Conservation (phyloP, 2,888 invertebrate species). For the Tupiocoris notatus region DNA sequence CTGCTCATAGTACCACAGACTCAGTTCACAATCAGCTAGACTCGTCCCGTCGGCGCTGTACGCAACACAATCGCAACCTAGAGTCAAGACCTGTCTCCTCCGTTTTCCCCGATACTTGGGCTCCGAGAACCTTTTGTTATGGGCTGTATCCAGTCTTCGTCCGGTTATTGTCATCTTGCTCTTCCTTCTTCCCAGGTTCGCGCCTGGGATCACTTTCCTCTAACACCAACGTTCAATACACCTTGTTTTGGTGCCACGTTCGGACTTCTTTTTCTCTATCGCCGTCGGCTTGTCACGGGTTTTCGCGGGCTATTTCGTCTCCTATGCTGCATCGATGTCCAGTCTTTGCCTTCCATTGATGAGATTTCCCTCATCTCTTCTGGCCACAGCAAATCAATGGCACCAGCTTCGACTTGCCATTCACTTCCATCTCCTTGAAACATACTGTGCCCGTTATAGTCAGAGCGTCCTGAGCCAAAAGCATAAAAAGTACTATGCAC, state of each 20-base stretch:
- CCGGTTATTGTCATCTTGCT: slow-evolving; percentile 4
- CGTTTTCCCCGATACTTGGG: not conserved
- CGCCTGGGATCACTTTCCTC: not conserved
- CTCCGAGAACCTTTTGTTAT: not conserved
- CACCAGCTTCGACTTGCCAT: slow-evolving; percentile 15
- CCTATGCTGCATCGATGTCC: slow-evolving; percentile 14
- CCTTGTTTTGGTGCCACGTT: not conserved
- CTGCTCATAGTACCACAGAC: too few species aligned
- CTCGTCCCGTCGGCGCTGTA: not conserved
- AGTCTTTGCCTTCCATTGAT: not conserved
- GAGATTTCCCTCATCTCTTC: not conserved
- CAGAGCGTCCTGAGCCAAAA: too few species aligned
- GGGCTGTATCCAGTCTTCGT: not conserved
- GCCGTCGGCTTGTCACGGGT: slow-evolving; percentile 6
- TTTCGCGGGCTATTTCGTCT: not conserved
- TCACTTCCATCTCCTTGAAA: not conserved
- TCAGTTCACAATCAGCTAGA: not conserved
- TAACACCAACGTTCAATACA: not conserved
- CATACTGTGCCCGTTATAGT: not conserved
- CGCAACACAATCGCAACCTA: not conserved
- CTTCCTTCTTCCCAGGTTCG: not conserved
- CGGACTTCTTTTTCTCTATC: slow-evolving; percentile 5
- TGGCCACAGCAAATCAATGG: slow-evolving; percentile 29
- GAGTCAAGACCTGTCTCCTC: not conserved
- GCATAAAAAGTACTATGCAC: too few species aligned